Percentiles rank a stretch among this genome's conserved stretches.
Evolutionary conservation across 2,888 invertebrate species (phyloP).

Genomic region (Oligia latruncula): DNA sequence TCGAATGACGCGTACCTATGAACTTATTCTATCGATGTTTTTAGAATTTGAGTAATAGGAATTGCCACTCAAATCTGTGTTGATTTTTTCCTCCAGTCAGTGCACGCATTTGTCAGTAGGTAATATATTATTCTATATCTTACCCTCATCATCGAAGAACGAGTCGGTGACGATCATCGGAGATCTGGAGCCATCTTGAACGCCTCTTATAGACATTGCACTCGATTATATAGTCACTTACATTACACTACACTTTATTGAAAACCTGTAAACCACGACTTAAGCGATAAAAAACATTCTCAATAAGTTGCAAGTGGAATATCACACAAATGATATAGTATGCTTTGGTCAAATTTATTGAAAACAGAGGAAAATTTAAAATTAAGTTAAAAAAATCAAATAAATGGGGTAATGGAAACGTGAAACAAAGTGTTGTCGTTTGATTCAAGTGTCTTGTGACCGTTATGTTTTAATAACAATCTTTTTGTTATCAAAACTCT

Average conservation of each 20-base stretch:
- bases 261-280: constrained; percentile 7
- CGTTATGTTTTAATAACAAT: neutral
- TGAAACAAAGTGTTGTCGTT: constrained; percentile 10
- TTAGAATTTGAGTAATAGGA: no score
- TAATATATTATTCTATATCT: constrained; percentile 61
- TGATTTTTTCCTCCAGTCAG: no score
- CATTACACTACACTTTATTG: constrained; percentile 42
- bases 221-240: constrained; percentile 18
- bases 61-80: no score
- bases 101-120: no score
- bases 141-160: constrained; percentile 87
- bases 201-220: constrained; percentile 85
- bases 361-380: neutral
- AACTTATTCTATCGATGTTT: no score
- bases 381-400: neutral
- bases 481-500: constrained; percentile 18
- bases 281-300: neutral
- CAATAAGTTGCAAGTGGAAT: neutral
- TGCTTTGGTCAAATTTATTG: neutral
- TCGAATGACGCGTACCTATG: no score
- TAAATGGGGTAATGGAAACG: neutral
- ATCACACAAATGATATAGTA: neutral
- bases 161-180: constrained; percentile 85
- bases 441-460: constrained; percentile 37
- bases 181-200: constrained; percentile 85